Percentiles rank a stretch among this genome's conserved stretches.
phyloP scores from a whole-genome alignment of 1,140 invertebrate genomes.

The Stegodyphus dumicola region DNA sequence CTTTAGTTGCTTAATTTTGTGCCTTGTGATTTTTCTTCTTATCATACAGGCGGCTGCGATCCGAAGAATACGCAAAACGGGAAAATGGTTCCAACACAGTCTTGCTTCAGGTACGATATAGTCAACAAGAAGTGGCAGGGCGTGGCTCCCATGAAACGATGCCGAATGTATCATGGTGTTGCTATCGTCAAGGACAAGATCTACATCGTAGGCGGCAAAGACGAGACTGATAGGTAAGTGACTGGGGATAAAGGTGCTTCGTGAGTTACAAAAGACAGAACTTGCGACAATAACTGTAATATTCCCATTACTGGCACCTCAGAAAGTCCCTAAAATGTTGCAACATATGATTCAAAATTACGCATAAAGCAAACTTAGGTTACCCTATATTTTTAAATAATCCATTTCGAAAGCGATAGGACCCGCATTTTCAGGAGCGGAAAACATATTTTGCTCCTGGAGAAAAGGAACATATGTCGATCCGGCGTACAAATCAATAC shows the following conservation, averaged over 20 bases:
- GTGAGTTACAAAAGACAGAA: too few relatives aligned
- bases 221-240: background rate
- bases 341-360: too few relatives aligned
- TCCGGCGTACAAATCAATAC: too few relatives aligned
- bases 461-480: too few relatives aligned
- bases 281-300: too few relatives aligned
- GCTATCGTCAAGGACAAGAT: background rate
- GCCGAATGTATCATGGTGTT: background rate
- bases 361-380: too few relatives aligned
- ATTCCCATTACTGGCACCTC: too few relatives aligned
- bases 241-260: background rate
- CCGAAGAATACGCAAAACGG: background rate
- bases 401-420: too few relatives aligned
- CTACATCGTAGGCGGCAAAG: background rate
- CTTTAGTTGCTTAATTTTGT: background rate
- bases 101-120: background rate
- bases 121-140: background rate
- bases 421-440: too few relatives aligned
- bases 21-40: background rate
- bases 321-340: too few relatives aligned
- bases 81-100: background rate
- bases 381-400: too few relatives aligned
- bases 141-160: background rate
- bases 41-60: background rate
- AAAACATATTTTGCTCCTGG: too few relatives aligned